These are phyloP conservation scores for Silurus aristotelis DNA, from an alignment of 2,797 vertebrate genomes.

Conservation along the genomic window DNA sequence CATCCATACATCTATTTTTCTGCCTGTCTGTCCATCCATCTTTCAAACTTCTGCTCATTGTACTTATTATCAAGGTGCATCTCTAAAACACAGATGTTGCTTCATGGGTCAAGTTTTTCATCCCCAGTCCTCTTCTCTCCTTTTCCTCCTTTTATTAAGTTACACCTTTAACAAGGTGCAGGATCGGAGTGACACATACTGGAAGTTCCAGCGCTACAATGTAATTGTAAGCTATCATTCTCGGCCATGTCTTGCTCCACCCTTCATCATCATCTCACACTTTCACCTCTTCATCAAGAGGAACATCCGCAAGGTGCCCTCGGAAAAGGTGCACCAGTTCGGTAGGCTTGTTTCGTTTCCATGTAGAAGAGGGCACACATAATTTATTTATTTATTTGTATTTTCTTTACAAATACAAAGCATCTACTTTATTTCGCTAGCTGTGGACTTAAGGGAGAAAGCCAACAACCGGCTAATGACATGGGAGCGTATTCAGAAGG, in stretches of 20 bases:
- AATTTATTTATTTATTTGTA: neutral
- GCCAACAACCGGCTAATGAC: constrained; percentile 76
- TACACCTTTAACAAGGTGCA: constrained; percentile 87
- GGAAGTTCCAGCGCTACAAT: constrained; percentile 91
- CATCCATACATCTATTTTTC: no score
- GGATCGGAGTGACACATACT: constrained; percentile 86
- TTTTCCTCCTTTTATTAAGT: constrained; percentile 62
- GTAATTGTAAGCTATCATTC: constrained; percentile 88
- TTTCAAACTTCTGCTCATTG: neutral
- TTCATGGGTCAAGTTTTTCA: neutral
- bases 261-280: constrained; percentile 88
- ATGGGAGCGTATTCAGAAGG: constrained; percentile 88
- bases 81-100: neutral
- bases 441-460: constrained; percentile 68
- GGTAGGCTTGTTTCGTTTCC: constrained; percentile 63
- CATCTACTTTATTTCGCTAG: constrained; percentile 59
- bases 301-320: constrained; percentile 67
- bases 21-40: no score
- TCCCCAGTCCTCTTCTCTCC: constrained; percentile 11
- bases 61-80: neutral
- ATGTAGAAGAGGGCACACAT: neutral
- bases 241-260: constrained; percentile 83
- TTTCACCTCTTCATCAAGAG: constrained; percentile 79
- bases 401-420: neutral
- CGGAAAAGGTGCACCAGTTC: constrained; percentile 77